These are phyloP conservation scores for Ivindomyrus marchei DNA, from an alignment of 2,113 vertebrate genomes.

Conservation along the genomic window DNA sequence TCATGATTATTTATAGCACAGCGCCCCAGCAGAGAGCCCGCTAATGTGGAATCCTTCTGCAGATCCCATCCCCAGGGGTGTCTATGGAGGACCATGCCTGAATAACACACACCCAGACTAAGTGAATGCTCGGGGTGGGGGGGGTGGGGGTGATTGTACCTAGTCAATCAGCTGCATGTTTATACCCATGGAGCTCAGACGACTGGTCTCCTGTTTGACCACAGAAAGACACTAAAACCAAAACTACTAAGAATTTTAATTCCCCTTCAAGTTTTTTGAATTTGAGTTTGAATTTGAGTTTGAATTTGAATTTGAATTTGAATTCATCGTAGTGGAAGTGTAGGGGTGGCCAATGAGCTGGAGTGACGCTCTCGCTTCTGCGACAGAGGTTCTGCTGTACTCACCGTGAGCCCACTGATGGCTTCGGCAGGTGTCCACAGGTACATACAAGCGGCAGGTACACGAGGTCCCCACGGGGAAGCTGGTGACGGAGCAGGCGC, in stretches of 20 bases:
- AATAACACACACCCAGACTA: background rate
- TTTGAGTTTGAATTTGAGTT: too few relatives aligned
- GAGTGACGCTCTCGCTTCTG: background rate
- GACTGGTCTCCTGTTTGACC: background rate
- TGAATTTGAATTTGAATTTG: too few relatives aligned
- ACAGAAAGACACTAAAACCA: background rate
- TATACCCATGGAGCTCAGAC: background rate
- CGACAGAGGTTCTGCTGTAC: background rate
- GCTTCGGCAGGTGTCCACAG: slow-evolving; percentile 76
- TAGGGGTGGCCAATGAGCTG: background rate
- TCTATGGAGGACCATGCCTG: background rate
- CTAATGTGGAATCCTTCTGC: background rate
- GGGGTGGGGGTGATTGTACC: background rate
- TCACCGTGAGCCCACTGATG: background rate
- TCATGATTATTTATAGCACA: background rate
- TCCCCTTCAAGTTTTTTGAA: too few relatives aligned
- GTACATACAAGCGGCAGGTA: slow-evolving; percentile 83
- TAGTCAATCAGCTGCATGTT: background rate
- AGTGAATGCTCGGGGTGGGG: background rate
- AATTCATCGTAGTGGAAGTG: background rate
- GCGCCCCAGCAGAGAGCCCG: background rate
- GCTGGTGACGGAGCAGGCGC: slow-evolving; percentile 63
- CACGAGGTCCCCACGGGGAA: slow-evolving; percentile 89
- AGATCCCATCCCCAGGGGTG: background rate
- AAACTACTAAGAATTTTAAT: background rate